Conservation (phyloP, 2,888 invertebrate genomes). For the Macropis europaea region DNA sequence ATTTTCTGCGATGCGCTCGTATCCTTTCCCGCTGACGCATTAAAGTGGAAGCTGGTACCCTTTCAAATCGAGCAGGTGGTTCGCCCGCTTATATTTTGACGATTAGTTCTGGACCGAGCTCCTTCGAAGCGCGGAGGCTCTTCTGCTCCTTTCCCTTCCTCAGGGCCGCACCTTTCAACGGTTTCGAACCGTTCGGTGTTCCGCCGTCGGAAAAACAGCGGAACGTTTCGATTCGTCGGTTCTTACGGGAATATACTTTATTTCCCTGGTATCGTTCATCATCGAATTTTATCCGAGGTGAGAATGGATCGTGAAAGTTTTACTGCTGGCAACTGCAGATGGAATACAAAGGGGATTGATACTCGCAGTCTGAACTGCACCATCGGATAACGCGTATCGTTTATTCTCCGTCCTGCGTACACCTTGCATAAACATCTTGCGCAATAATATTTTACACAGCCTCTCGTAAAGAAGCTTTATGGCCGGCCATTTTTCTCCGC, state of each 20-base stretch:
- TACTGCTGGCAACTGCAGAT: conserved; percentile 18
- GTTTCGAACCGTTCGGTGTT: no score
- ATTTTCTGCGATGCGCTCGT: conserved; percentile 53
- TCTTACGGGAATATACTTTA: no score
- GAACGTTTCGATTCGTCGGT: no score
- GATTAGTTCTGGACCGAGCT: conserved; percentile 69
- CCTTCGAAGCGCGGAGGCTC: conserved; percentile 43
- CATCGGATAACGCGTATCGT: conserved; percentile 19
- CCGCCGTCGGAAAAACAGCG: no score
- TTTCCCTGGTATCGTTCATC: conserved; percentile 21
- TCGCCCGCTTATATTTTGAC: conserved; percentile 66
- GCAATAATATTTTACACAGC: conserved; percentile 48
- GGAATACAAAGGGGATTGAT: conserved; percentile 39
- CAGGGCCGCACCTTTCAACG: conserved; percentile 50
- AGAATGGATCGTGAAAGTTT: conserved; percentile 28
- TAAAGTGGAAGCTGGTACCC: conserved; percentile 49
- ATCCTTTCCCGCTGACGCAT: conserved; percentile 37
- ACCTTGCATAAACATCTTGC: conserved; percentile 49
- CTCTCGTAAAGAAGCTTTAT: conserved; percentile 43
- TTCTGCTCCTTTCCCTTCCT: conserved; percentile 32
- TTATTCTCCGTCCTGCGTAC: conserved; percentile 20
- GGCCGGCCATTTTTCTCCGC: conserved; percentile 15
- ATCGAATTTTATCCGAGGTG: conserved; percentile 36
- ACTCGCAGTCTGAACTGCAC: neutral
- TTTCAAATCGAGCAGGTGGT: conserved; percentile 67